These are phyloP conservation scores for Myiotriccus ornatus DNA, from an alignment of 2,797 vertebrate species.

Conservation along the genomic window DNA sequence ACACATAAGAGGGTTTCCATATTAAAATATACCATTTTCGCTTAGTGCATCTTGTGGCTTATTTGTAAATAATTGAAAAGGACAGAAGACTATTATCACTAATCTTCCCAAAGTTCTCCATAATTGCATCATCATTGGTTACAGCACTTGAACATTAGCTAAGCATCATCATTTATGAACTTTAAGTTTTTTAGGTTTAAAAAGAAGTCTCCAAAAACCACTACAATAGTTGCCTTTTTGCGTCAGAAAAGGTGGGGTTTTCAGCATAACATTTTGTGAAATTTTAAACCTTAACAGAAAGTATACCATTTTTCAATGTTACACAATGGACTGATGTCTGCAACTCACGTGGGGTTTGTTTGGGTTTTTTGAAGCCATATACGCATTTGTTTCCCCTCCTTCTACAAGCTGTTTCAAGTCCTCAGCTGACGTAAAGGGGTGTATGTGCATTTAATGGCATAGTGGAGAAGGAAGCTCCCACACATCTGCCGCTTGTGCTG, in stretches of 20 bases:
- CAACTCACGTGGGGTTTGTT: background rate
- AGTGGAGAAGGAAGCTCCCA: background rate
- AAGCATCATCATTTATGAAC: background rate
- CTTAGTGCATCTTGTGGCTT: background rate
- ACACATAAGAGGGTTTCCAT: background rate
- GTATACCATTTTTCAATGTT: background rate
- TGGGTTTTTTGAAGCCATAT: background rate
- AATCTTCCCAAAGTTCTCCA: background rate
- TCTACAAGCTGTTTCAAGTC: background rate
- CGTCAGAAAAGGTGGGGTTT: background rate
- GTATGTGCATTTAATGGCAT: background rate
- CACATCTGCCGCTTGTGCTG: fast-evolving
- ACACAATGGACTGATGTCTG: background rate
- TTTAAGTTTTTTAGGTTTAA: background rate
- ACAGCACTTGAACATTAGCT: background rate
- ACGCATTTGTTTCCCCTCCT: background rate
- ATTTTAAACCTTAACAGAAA: background rate
- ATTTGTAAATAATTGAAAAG: slow-evolving; percentile 33
- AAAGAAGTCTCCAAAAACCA: background rate
- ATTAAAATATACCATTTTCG: slow-evolving; percentile 4
- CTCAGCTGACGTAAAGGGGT: background rate
- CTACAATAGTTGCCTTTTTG: background rate
- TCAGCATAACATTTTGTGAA: background rate
- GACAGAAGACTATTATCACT: background rate
- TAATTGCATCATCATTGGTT: background rate